Evolutionary conservation across 1,140 invertebrate genomes (phyloP).

Genomic region (Drosophila fuyamai): DNA sequence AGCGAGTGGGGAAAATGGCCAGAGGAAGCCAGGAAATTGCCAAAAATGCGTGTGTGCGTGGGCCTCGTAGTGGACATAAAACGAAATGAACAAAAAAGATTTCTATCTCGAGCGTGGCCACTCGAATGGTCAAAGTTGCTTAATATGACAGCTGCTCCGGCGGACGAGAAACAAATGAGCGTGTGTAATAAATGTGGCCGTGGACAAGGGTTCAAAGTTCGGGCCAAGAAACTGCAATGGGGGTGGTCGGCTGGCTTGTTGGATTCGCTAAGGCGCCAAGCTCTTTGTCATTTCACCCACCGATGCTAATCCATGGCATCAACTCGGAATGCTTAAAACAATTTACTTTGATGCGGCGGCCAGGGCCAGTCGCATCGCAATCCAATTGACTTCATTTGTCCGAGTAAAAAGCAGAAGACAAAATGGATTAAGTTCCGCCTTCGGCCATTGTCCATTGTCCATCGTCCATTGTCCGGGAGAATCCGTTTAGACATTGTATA

Average conservation of each 20-base stretch:
- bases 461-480: slow-evolving; percentile 1
- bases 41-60: slow-evolving; percentile 45
- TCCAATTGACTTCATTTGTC: slow-evolving; percentile 83
- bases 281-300: slow-evolving; percentile 64
- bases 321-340: slow-evolving; percentile 72
- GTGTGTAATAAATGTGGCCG: slow-evolving; percentile 74
- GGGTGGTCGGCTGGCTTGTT: not conserved
- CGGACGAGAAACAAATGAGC: slow-evolving; percentile 67
- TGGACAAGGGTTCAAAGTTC: slow-evolving; percentile 55
- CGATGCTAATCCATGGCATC: slow-evolving; percentile 71
- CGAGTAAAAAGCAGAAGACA: slow-evolving; percentile 64
- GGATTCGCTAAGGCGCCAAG: slow-evolving; percentile 55
- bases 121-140: slow-evolving; percentile 77
- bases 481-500: slow-evolving; percentile 45
- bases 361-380: slow-evolving; percentile 43
- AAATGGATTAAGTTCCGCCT: slow-evolving; percentile 69
- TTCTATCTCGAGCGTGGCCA: slow-evolving; percentile 77
- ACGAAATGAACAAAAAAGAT: slow-evolving; percentile 83
- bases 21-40: slow-evolving; percentile 65
- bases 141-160: slow-evolving; percentile 71
- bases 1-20: slow-evolving; percentile 2
- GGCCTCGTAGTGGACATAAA: slow-evolving; percentile 70
- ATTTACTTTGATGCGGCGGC: slow-evolving; percentile 74
- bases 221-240: slow-evolving; percentile 45
- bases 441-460: slow-evolving; percentile 41